phyloP scores from a whole-genome alignment of 2,888 invertebrate genomes.

The Periphyllus acericola region DNA sequence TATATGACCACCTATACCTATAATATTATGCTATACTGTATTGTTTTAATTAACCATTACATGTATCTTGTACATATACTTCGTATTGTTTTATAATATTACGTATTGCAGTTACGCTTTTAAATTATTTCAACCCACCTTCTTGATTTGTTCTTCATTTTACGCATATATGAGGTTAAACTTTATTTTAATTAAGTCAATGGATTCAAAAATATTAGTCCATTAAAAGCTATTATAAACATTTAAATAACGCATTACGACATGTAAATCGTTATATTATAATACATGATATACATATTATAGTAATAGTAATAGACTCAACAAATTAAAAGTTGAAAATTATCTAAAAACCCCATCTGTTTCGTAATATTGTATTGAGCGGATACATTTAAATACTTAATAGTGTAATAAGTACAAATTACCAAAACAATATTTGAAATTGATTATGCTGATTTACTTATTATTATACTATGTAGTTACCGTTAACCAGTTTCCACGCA shows the following conservation, averaged over 20 bases:
- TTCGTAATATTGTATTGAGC: too few species aligned
- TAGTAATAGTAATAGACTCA: too few species aligned
- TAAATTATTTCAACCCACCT: background rate
- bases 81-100: background rate
- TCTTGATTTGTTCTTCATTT: constrained; percentile 17
- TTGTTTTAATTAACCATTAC: background rate
- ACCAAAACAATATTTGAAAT: too few species aligned
- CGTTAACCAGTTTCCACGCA: too few species aligned
- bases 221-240: background rate
- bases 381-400: too few species aligned
- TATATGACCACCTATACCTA: background rate
- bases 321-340: too few species aligned
- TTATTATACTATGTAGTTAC: too few species aligned
- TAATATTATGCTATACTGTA: background rate
- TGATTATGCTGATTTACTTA: too few species aligned
- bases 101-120: background rate
- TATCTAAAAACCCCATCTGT: too few species aligned
- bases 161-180: background rate
- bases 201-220: background rate
- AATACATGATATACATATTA: background rate
- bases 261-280: too few species aligned
- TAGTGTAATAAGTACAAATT: too few species aligned
- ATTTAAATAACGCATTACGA: background rate
- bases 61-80: background rate
- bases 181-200: background rate